phyloP scores from a whole-genome alignment of 2,797 vertebrate genomes.

The Pseudomugil tenellus region DNA sequence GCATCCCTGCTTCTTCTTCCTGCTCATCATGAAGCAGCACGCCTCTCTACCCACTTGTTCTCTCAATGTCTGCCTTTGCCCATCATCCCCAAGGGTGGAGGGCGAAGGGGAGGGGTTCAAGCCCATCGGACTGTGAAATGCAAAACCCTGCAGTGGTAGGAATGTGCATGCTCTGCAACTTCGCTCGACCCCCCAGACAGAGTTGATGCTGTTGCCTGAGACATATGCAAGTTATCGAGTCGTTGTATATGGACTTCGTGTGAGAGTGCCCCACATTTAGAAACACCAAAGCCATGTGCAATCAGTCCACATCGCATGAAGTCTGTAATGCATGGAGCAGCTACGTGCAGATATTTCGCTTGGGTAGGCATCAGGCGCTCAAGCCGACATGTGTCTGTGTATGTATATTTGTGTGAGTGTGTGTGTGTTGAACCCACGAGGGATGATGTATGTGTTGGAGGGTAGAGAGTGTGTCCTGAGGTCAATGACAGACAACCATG shows the following conservation, averaged over 20 bases:
- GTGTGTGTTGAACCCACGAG: slow-evolving; percentile 24
- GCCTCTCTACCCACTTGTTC: slow-evolving; percentile 9
- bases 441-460: slow-evolving; percentile 55
- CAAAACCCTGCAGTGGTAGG: slow-evolving; percentile 69
- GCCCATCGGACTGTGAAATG: slow-evolving; percentile 75
- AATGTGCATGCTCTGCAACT: slow-evolving; percentile 75
- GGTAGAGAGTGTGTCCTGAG: slow-evolving; percentile 45
- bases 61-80: slow-evolving; percentile 23
- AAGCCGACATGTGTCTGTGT: slow-evolving; percentile 8
- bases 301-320: slow-evolving; percentile 6
- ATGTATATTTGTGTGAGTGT: slow-evolving; percentile 10
- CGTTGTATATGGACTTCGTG: slow-evolving; percentile 30
- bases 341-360: slow-evolving; percentile 45
- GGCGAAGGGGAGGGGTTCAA: slow-evolving; percentile 27
- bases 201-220: slow-evolving; percentile 9
- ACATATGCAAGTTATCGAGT: slow-evolving; percentile 3
- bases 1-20: slow-evolving; percentile 4
- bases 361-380: slow-evolving; percentile 48
- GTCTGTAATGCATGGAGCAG: slow-evolving; percentile 29
- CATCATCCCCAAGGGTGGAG: slow-evolving; percentile 29
- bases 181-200: slow-evolving; percentile 53
- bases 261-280: slow-evolving; percentile 33
- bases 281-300: slow-evolving; percentile 11
- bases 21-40: slow-evolving; percentile 7
- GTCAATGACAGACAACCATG: slow-evolving; percentile 65